phyloP scores from a whole-genome alignment of 2,797 vertebrate species.

The Hafferia zeledoni region DNA sequence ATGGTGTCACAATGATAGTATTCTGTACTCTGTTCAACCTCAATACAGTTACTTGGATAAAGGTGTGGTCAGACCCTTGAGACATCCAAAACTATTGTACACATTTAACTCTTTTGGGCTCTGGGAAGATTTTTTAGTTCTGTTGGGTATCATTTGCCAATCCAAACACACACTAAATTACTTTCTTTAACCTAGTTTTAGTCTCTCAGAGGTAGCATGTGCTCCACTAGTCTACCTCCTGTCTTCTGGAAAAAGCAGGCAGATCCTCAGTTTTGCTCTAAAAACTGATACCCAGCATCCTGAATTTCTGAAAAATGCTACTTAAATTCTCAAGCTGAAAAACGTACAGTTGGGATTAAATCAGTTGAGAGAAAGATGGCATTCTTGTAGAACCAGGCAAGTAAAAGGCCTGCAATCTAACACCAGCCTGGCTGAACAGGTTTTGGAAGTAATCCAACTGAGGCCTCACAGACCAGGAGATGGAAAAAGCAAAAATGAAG shows the following conservation, averaged over 20 bases:
- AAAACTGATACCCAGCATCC: neutral
- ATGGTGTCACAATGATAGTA: neutral
- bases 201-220: fast-evolving
- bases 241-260: neutral
- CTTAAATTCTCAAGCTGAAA: neutral
- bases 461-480: neutral
- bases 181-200: neutral
- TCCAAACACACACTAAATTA: neutral
- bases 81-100: neutral
- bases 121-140: neutral
- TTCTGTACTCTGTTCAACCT: neutral
- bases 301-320: neutral
- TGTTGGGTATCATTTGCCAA: neutral
- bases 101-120: neutral
- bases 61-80: neutral
- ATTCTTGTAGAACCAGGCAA: neutral
- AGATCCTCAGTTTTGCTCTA: neutral
- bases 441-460: fast-evolving
- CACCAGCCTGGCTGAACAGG: neutral
- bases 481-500: neutral
- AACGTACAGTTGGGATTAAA: neutral
- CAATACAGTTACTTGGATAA: neutral
- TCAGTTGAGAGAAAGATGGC: neutral
- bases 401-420: fast-evolving
- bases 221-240: neutral